Conservation (phyloP, 2,113 vertebrate genomes). For the Fukomys damarensis region DNA sequence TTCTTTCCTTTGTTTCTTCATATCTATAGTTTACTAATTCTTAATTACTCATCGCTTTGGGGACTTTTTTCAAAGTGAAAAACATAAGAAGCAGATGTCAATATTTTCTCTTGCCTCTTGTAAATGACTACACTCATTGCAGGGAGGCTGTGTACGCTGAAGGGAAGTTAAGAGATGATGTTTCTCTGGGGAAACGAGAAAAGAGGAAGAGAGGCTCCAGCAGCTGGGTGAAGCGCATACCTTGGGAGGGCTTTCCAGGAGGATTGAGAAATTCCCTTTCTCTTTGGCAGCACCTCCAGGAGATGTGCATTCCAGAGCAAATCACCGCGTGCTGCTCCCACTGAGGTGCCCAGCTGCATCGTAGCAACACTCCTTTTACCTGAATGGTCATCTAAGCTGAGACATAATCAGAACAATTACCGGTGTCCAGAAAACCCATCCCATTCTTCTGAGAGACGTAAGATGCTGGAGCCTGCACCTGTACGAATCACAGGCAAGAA, state of each 20-base stretch:
- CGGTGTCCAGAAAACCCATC: not conserved
- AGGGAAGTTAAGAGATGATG: not conserved
- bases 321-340: no score
- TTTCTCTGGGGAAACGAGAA: not conserved
- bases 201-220: not conserved
- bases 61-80: not conserved
- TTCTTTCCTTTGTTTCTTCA: not conserved
- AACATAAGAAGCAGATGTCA: slow-evolving; percentile 34
- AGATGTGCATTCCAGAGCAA: not conserved
- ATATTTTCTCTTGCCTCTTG: slow-evolving; percentile 29
- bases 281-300: not conserved
- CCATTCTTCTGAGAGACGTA: not conserved
- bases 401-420: not conserved
- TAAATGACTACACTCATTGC: not conserved
- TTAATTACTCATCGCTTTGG: slow-evolving; percentile 18
- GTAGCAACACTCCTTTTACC: not conserved
- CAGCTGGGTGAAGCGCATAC: not conserved
- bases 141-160: not conserved
- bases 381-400: not conserved
- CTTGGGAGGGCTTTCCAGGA: fast-evolving
- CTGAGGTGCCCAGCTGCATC: not conserved
- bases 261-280: fast-evolving
- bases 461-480: not conserved
- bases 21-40: not conserved
- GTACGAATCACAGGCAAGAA: not conserved